A percentile compares a stretch with the other conserved stretches of the same genome.
These are phyloP conservation scores for Triplophysa yarkandensis DNA, from an alignment of 2,797 vertebrate species.

Conservation along the genomic window DNA sequence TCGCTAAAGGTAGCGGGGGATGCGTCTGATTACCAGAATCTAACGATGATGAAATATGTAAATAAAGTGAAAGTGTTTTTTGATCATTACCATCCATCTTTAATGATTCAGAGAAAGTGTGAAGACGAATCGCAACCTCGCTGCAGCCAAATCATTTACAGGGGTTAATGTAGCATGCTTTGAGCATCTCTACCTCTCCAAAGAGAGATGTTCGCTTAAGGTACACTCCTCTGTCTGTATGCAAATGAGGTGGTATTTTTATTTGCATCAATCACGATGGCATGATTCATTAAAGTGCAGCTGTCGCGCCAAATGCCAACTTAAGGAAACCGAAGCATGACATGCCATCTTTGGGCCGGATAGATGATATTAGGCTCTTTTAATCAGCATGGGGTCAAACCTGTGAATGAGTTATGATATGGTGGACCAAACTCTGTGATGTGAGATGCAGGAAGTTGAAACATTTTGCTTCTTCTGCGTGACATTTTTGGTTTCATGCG, in stretches of 20 bases:
- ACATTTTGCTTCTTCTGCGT: too few species aligned
- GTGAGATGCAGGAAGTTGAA: too few species aligned
- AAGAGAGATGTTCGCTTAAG: slow-evolving; percentile 32
- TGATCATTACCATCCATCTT: slow-evolving; percentile 52
- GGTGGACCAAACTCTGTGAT: neutral
- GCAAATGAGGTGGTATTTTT: slow-evolving; percentile 24
- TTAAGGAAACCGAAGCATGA: slow-evolving; percentile 29
- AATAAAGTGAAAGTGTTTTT: slow-evolving; percentile 48
- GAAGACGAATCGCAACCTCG: slow-evolving; percentile 54
- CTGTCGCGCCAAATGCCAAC: slow-evolving; percentile 23
- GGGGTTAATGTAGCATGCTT: slow-evolving; percentile 57
- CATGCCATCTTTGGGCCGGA: slow-evolving; percentile 16
- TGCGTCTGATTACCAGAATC: slow-evolving; percentile 28
- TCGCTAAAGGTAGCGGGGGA: slow-evolving; percentile 29
- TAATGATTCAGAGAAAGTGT: slow-evolving; percentile 51
- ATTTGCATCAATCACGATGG: slow-evolving; percentile 26
- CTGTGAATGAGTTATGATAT: slow-evolving; percentile 14
- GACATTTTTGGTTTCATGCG: too few species aligned
- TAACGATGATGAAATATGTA: slow-evolving; percentile 61
- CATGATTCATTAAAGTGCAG: slow-evolving; percentile 38
- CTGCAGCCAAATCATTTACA: slow-evolving; percentile 52
- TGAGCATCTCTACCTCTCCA: slow-evolving; percentile 39
- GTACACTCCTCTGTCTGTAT: slow-evolving; percentile 18
- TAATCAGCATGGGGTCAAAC: slow-evolving; percentile 11
- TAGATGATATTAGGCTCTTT: slow-evolving; percentile 1